Evolutionary conservation across 2,113 vertebrate genomes (phyloP).

Genomic region (Entosphenus tridentatus): DNA sequence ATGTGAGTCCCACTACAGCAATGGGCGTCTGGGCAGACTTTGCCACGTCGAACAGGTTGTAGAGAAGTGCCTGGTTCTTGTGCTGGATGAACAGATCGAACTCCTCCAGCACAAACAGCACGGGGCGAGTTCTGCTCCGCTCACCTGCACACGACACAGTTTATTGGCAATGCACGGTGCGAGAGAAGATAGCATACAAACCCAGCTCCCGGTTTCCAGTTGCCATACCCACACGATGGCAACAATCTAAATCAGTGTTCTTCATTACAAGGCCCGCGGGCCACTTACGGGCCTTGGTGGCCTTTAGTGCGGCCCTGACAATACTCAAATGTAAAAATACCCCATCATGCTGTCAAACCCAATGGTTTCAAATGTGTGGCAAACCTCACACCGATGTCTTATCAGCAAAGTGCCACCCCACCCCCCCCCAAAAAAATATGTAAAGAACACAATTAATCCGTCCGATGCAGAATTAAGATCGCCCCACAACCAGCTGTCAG

Average conservation of each 20-base stretch:
- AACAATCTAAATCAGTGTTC: neutral
- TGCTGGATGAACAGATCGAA: constrained; percentile 91
- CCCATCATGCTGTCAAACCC: no score
- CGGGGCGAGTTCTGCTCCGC: constrained; percentile 45
- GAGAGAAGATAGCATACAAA: neutral
- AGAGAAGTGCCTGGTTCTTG: constrained; percentile 85
- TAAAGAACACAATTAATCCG: no score
- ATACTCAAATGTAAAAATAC: neutral
- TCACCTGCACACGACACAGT: constrained; percentile 27
- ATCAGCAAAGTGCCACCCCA: no score
- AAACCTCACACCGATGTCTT: no score
- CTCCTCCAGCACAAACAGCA: constrained; percentile 74
- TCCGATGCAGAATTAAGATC: no score
- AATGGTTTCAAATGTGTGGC: no score
- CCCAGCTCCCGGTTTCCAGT: neutral
- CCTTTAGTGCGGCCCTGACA: neutral
- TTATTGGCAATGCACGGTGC: neutral
- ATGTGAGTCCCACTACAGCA: constrained; percentile 67
- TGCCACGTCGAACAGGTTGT: constrained; percentile 79
- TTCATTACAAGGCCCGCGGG: neutral
- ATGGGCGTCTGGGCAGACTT: constrained; percentile 81
- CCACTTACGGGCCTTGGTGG: neutral
- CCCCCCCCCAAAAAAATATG: no score
- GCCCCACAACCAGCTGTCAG: no score
- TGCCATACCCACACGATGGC: neutral